A percentile compares a stretch with the other conserved stretches of the same genome.
phyloP scores from a whole-genome alignment of 2,113 vertebrate genomes.

The Aspiorhynchus laticeps region DNA sequence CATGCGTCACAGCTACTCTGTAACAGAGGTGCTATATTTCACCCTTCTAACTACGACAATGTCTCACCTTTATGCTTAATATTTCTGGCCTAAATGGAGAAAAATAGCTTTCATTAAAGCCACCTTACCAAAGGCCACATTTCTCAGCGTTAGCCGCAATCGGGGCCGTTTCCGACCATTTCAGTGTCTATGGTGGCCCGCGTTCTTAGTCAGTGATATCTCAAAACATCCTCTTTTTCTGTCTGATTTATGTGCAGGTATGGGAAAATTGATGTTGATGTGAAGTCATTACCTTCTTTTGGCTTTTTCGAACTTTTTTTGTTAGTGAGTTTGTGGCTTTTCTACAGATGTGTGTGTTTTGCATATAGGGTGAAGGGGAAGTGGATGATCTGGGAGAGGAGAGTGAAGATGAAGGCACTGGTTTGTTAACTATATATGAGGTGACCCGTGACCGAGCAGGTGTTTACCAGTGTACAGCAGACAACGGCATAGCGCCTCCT shows the following conservation, averaged over 20 bases:
- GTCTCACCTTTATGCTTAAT: slow-evolving; percentile 66
- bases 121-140: slow-evolving; percentile 76
- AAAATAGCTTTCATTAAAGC: slow-evolving; percentile 82
- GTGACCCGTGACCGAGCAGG: neutral
- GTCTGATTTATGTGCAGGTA: slow-evolving; percentile 54
- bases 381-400: slow-evolving; percentile 61
- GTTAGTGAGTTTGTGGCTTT: slow-evolving; percentile 55
- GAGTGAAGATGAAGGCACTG: slow-evolving; percentile 69
- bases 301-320: neutral
- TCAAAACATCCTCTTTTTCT: neutral
- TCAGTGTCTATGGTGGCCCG: slow-evolving; percentile 20
- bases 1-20: slow-evolving; percentile 66
- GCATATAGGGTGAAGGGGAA: slow-evolving; percentile 74
- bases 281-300: neutral
- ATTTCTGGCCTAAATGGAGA: slow-evolving; percentile 75
- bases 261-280: slow-evolving; percentile 5
- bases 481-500: neutral
- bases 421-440: slow-evolving; percentile 66
- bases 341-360: slow-evolving; percentile 49
- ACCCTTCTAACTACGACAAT: slow-evolving; percentile 70
- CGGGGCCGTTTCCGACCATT: slow-evolving; percentile 65
- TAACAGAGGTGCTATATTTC: slow-evolving; percentile 73
- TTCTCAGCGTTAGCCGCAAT: slow-evolving; percentile 70
- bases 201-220: slow-evolving; percentile 2
- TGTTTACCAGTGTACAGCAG: neutral